phyloP scores from a whole-genome alignment of 2,113 vertebrate species.

The Bubo bubo region DNA sequence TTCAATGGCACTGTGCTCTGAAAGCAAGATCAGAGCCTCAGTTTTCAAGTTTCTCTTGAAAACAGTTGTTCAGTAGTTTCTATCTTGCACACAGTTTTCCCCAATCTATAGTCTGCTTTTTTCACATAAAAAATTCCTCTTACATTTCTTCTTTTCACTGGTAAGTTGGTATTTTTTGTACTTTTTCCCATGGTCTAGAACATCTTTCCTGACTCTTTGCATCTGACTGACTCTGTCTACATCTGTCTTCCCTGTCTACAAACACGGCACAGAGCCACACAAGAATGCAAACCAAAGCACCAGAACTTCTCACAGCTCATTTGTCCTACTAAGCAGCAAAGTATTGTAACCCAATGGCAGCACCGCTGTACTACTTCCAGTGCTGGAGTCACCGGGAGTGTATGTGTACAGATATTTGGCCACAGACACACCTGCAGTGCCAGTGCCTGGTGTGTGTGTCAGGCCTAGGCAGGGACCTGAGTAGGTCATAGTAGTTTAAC shows the following conservation, averaged over 20 bases:
- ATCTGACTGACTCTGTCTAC: not conserved
- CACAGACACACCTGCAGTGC: accelerated
- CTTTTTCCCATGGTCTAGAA: not conserved
- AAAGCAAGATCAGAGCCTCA: not conserved
- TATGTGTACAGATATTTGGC: not conserved
- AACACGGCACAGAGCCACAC: not conserved
- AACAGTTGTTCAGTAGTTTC: not conserved
- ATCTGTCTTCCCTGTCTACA: not conserved
- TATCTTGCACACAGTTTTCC: not conserved
- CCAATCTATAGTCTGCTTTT: not conserved
- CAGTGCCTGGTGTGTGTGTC: not conserved
- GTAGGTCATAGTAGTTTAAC: not conserved
- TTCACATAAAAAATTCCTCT: not conserved
- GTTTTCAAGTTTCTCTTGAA: not conserved
- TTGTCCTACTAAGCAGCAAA: not conserved
- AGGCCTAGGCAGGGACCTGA: not conserved
- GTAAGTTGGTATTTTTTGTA: not conserved
- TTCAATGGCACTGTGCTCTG: not conserved
- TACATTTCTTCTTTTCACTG: not conserved
- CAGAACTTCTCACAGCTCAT: not conserved
- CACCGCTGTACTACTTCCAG: not conserved
- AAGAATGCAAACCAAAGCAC: not conserved
- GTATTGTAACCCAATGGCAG: not conserved
- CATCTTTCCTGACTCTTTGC: not conserved
- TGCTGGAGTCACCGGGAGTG: accelerated